Evolutionary conservation across 2,113 vertebrate genomes (phyloP).

Genomic region (Tauraco erythrolophus): DNA sequence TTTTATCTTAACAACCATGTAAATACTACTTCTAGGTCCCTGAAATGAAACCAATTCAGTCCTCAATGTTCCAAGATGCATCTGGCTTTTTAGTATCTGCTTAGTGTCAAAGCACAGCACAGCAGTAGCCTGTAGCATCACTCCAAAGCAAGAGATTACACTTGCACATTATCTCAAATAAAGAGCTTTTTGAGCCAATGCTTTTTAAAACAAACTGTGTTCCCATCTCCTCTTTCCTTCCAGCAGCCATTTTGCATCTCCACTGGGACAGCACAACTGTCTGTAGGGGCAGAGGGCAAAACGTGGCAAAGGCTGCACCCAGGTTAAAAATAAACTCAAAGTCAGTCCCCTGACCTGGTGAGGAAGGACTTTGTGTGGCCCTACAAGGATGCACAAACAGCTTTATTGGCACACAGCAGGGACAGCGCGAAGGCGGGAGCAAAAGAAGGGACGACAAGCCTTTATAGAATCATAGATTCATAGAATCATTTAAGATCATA

Average conservation of each 20-base stretch:
- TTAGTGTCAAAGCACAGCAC: not conserved
- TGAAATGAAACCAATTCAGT: not conserved
- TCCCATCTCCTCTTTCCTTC: not conserved
- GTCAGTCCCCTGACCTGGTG: not conserved
- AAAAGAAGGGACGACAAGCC: not conserved
- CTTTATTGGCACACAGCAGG: not conserved
- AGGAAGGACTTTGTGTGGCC: not conserved
- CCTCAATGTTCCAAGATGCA: not conserved
- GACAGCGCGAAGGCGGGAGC: accelerated
- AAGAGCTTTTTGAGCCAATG: not conserved
- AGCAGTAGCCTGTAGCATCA: not conserved
- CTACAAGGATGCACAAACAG: not conserved
- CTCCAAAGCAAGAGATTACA: not conserved
- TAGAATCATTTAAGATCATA: no score
- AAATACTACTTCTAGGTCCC: not conserved
- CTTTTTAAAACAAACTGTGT: not conserved
- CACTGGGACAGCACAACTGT: not conserved
- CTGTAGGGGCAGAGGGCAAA: not conserved
- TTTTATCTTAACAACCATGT: not conserved
- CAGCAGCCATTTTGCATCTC: not conserved
- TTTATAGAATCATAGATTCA: not conserved
- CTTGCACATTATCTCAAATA: not conserved
- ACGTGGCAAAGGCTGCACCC: not conserved
- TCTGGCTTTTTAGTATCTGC: not conserved
- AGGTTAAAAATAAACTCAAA: slow-evolving; percentile 16